These are phyloP conservation scores for Echinops telfairi DNA, from an alignment of 2,113 vertebrate species.

Conservation along the genomic window DNA sequence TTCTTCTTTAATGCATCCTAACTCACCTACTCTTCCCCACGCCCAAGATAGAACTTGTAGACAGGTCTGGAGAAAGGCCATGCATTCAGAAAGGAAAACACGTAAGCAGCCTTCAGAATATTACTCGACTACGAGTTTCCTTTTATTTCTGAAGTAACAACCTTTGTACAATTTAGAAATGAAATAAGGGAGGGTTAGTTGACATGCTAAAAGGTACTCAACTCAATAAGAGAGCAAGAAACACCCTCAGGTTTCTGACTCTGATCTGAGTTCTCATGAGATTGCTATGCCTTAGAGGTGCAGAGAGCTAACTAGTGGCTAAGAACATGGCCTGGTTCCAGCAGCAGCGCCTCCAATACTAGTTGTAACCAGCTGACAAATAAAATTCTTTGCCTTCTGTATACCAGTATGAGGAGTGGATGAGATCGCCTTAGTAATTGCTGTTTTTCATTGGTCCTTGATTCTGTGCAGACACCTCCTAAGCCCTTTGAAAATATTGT, in stretches of 20 bases:
- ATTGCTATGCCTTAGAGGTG: neutral
- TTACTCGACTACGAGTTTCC: neutral
- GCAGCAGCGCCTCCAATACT: neutral
- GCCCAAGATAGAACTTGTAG: neutral
- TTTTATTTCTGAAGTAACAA: neutral
- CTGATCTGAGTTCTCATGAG: neutral
- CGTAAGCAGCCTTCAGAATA: neutral
- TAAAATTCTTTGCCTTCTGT: neutral
- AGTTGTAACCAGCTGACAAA: neutral
- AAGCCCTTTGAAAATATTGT: neutral
- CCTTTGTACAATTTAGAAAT: neutral
- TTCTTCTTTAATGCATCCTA: constrained; percentile 24
- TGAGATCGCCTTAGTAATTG: neutral
- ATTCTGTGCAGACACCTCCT: neutral
- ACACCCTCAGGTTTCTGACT: neutral
- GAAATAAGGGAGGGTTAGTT: neutral
- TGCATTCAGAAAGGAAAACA: neutral
- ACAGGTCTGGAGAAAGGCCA: neutral
- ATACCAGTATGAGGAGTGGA: neutral
- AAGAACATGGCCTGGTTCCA: neutral
- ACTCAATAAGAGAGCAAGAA: neutral
- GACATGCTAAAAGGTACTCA: neutral
- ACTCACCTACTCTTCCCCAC: neutral
- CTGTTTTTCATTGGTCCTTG: neutral
- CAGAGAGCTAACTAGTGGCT: too few species aligned